Percentiles rank a stretch among this genome's conserved stretches.
These are phyloP conservation scores for Carassius gibelio DNA, from an alignment of 2,113 vertebrate species.

Conservation along the genomic window DNA sequence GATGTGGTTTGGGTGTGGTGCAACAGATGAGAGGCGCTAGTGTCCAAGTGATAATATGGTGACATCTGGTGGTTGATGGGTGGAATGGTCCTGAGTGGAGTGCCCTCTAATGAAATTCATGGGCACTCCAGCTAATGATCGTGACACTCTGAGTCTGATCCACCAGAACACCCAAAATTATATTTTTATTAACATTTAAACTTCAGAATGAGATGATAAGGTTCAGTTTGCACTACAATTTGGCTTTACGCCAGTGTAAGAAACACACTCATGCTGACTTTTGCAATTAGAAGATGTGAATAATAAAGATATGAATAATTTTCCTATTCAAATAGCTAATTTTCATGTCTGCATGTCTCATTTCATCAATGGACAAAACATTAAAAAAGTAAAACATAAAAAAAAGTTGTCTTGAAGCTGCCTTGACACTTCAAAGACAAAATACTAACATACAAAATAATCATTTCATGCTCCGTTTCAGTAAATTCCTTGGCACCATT, in stretches of 20 bases:
- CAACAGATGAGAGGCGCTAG: no score
- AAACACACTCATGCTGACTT: not conserved
- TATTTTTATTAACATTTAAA: not conserved
- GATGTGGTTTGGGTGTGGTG: no score
- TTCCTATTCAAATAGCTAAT: not conserved
- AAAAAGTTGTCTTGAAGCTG: not conserved
- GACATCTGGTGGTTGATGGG: no score
- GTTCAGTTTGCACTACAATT: not conserved
- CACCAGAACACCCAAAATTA: not conserved
- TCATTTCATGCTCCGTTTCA: no score
- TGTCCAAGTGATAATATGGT: no score
- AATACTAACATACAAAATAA: not conserved
- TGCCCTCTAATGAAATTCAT: no score
- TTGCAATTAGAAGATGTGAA: not conserved
- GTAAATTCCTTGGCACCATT: no score
- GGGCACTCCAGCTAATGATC: no score
- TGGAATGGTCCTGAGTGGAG: no score
- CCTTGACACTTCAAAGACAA: not conserved
- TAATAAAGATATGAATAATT: not conserved
- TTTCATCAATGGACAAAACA: not conserved
- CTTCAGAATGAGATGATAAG: not conserved
- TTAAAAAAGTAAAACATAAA: not conserved
- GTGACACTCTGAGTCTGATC: not conserved
- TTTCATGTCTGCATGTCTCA: not conserved
- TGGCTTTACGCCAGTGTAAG: not conserved